phyloP scores from a whole-genome alignment of 2,797 vertebrate species.

The Ceyx erithaca region DNA sequence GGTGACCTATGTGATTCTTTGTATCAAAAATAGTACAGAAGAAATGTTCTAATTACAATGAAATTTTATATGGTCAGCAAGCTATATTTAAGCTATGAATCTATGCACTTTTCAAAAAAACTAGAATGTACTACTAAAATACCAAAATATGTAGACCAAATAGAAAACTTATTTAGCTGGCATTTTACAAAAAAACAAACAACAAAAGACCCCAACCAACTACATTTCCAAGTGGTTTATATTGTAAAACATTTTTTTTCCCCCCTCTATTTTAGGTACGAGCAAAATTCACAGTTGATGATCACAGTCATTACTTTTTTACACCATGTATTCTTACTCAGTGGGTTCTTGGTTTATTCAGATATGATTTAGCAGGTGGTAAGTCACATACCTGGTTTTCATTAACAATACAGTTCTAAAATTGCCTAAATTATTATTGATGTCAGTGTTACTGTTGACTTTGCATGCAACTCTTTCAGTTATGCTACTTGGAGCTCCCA shows the following conservation, averaged over 20 bases:
- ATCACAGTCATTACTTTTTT: constrained; percentile 95
- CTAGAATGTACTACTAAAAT: not conserved
- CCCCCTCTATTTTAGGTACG: constrained; percentile 82
- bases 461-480: not conserved
- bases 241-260: not conserved
- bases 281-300: constrained; percentile 92
- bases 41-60: not conserved
- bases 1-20: not conserved
- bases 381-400: constrained; percentile 59
- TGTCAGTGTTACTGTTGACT: not conserved
- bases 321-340: constrained; percentile 95
- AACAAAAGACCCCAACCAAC: no score
- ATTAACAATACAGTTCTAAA: not conserved
- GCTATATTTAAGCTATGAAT: not conserved
- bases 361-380: constrained; percentile 94
- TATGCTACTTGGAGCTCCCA: not conserved
- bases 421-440: not conserved
- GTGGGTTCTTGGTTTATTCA: constrained; percentile 94
- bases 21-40: not conserved
- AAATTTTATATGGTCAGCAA: not conserved
- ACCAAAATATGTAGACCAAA: not conserved
- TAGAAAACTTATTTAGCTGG: not conserved
- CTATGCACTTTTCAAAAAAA: not conserved
- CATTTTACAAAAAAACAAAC: not conserved
- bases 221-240: not conserved